Percentiles rank a stretch among this genome's conserved stretches.
These are phyloP conservation scores for Eupithecia exiguata DNA, from an alignment of 2,888 invertebrate species.

Conservation along the genomic window DNA sequence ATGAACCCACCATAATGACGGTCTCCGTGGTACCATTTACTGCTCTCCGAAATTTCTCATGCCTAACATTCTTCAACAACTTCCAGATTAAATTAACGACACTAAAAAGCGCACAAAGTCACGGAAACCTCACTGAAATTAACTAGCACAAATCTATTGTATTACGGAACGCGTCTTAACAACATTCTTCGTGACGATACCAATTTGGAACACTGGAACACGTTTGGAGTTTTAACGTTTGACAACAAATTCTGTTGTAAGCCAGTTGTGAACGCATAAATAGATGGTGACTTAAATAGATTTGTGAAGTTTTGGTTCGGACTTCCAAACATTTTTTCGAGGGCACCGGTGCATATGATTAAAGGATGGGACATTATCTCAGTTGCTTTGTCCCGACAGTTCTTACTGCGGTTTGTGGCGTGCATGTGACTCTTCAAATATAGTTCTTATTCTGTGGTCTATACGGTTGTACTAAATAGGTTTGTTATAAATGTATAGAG, in stretches of 20 bases:
- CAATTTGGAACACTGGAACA: conserved; percentile 75
- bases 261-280: conserved; percentile 69
- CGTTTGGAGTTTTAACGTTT: conserved; percentile 66
- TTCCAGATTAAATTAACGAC: conserved; percentile 70
- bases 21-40: conserved; percentile 69
- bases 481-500: conserved; percentile 71
- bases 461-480: conserved; percentile 46
- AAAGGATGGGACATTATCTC: conserved; percentile 82
- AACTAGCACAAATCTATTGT: conserved; percentile 69
- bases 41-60: conserved; percentile 69
- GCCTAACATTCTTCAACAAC: conserved; percentile 66
- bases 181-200: conserved; percentile 68
- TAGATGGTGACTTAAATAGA: conserved; percentile 69
- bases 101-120: conserved; percentile 69
- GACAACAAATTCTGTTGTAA: conserved; percentile 69
- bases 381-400: conserved; percentile 71
- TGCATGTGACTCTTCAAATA: conserved; percentile 54
- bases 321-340: conserved; percentile 78
- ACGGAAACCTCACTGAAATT: conserved; percentile 66
- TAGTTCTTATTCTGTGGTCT: conserved; percentile 55
- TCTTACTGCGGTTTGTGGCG: conserved; percentile 80
- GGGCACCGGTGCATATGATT: conserved; percentile 82
- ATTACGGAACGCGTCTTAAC: conserved; percentile 58
- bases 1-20: conserved; percentile 72
- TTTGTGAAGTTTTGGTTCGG: conserved; percentile 68